Base-by-base conservation (phyloP, 2,113 vertebrate species). In the Plestiodon gilberti region DNA sequence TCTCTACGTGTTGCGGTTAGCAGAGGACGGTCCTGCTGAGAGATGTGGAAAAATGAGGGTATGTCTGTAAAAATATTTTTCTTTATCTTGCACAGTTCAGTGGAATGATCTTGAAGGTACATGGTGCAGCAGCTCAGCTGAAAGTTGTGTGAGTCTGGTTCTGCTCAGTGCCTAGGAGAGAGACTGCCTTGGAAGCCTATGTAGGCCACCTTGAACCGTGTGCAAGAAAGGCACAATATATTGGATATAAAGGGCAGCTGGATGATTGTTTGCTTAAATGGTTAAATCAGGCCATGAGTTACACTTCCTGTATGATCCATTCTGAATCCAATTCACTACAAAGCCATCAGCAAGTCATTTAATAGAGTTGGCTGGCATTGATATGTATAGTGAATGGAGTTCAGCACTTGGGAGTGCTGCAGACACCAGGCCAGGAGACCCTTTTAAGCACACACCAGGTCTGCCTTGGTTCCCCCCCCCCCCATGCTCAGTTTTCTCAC, bases 1-100 rank as follows among this genome's bases (percentile, higher is more conserved):
- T 93, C 98, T 99, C 87, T 99, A 99, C 17, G 98, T 99, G 82
- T 93, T 99, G 96, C 97, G 99, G 91, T 96, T 99, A 82, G 99
- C 99, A 3, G 99, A 99, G 94, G 99, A 99, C 0, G 99, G 99
- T 88, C 98, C 99, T 1, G 99, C 99, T 0, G 98, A 98, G 89
- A 97, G 98, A 92, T 99, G 98, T 89, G 99, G 99, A 22, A 99
- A 98, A 91, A 99, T 99, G 98, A 98, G 97, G 97, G 99, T 99
- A 97, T 2, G 96, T 92, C n/a, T 61, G 35, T 15, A 8, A 76
- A 84, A n/a, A 14, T 2, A 43, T 67, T 55, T 28, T 77, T 67
- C 38, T 28, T 77, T 35, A 3, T 48, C 74, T 28, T 61, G 43
- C 9, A 15, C 23, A 23, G 30, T 10, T 3, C 65, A 30, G 10